Conservation (phyloP, 2,113 vertebrate genomes). For the Rhinopithecus roxellana region DNA sequence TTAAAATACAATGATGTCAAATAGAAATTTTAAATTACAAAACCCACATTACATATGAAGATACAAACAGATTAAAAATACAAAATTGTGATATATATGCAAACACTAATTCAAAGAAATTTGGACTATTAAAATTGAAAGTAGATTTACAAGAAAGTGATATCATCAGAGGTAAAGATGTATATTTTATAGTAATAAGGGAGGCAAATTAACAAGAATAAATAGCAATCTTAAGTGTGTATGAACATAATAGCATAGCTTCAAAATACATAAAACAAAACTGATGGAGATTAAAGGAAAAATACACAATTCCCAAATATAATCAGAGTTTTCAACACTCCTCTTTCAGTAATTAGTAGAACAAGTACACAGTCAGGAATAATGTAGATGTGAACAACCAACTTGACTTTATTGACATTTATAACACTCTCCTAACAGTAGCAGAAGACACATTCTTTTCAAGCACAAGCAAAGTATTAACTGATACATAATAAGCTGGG, state of each 20-base stretch:
- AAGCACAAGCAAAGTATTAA: not conserved
- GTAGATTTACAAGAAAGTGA: not conserved
- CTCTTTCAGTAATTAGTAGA: not conserved
- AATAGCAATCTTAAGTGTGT: not conserved
- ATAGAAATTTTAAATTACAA: not conserved
- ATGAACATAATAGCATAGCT: not conserved
- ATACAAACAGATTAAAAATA: not conserved
- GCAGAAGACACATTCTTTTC: not conserved
- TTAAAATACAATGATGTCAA: not conserved
- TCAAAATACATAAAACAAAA: not conserved
- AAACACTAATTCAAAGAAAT: not conserved
- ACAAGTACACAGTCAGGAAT: not conserved
- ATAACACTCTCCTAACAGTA: not conserved
- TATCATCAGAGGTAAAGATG: not conserved
- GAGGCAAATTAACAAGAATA: not conserved
- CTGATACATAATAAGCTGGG: not conserved
- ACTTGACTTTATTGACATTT: not conserved
- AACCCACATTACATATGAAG: not conserved
- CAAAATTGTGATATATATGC: not conserved
- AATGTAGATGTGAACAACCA: not conserved
- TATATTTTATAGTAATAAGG: not conserved
- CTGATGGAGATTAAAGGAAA: not conserved
- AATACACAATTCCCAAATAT: not conserved
- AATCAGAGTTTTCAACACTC: not conserved
- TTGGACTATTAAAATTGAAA: not conserved